These are phyloP conservation scores for Campylomormyrus numenius DNA, from an alignment of 2,113 vertebrate genomes.

Conservation along the genomic window DNA sequence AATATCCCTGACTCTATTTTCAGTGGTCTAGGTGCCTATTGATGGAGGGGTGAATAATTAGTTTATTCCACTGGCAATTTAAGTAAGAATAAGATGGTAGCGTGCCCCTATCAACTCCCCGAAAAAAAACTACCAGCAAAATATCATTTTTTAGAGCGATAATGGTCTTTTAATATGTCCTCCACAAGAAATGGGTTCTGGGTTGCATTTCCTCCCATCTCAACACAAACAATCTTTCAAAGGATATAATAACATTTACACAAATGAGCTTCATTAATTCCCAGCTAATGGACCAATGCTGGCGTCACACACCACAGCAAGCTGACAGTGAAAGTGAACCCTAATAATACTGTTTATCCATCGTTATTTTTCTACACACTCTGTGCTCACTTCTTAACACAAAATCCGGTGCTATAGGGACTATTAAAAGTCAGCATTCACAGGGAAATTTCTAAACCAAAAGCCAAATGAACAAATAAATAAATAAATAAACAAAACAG, in stretches of 20 bases:
- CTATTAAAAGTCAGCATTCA: not conserved
- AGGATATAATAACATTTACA: constrained; percentile 76
- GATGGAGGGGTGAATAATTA: constrained; percentile 84
- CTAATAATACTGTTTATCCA: not conserved
- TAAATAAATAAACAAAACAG: not conserved
- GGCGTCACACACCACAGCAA: constrained; percentile 61
- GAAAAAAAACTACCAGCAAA: constrained; percentile 92
- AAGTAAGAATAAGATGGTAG: constrained; percentile 75
- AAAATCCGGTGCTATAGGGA: not conserved
- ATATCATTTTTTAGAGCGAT: constrained; percentile 92
- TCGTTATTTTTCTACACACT: not conserved
- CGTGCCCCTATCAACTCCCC: constrained; percentile 83
- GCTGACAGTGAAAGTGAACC: not conserved
- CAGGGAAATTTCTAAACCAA: not conserved
- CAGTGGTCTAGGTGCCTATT: constrained; percentile 78
- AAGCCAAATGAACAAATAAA: not conserved
- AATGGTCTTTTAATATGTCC: constrained; percentile 88
- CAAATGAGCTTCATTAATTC: constrained; percentile 83
- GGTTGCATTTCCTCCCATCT: constrained; percentile 77
- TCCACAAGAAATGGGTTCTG: constrained; percentile 76
- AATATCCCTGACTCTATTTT: constrained; percentile 72
- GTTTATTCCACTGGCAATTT: constrained; percentile 76
- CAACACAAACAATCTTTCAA: constrained; percentile 80
- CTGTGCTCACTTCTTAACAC: not conserved
- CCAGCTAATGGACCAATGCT: constrained; percentile 81